Percentiles rank a stretch among this genome's conserved stretches.
These are phyloP conservation scores for Macquaria australasica DNA, from an alignment of 2,113 vertebrate genomes.

Conservation along the genomic window DNA sequence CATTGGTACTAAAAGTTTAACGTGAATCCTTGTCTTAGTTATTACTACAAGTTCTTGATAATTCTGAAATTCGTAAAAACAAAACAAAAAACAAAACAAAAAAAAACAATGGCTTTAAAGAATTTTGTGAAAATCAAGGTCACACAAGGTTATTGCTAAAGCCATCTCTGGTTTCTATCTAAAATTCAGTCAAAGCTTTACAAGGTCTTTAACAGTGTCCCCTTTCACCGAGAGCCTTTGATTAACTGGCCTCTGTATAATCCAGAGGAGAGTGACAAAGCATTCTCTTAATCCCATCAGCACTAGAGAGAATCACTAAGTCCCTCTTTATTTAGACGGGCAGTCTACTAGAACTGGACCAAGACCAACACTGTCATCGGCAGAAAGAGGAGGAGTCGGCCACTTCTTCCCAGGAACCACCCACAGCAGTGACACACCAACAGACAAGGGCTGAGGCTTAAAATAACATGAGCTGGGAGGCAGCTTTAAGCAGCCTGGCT, in stretches of 20 bases:
- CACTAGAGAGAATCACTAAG: conserved; percentile 48
- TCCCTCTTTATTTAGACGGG: conserved; percentile 32
- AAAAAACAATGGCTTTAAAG: conserved; percentile 11
- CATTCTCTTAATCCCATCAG: conserved; percentile 60
- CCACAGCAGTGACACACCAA: conserved; percentile 56
- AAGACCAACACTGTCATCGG: conserved; percentile 52
- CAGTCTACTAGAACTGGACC: conserved; percentile 56
- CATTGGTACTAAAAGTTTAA: background rate
- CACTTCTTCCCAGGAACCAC: conserved; percentile 52
- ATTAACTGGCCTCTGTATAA: conserved; percentile 70
- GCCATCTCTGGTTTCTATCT: conserved; percentile 29
- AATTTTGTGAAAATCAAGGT: background rate
- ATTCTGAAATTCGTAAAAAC: conserved; percentile 7
- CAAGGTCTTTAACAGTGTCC: conserved; percentile 37
- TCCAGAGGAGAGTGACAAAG: conserved; percentile 73
- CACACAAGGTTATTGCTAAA: conserved; percentile 2
- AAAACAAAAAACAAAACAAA: background rate
- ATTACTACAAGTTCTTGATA: background rate
- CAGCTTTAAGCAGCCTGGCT: conserved; percentile 61
- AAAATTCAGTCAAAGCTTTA: conserved; percentile 41
- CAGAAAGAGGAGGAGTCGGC: conserved; percentile 53
- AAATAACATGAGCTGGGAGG: conserved; percentile 74
- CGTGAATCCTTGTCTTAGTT: background rate
- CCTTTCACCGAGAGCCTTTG: conserved; percentile 53
- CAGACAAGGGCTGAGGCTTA: conserved; percentile 58